Conservation (phyloP, 2,113 vertebrate species). For the Tachycineta bicolor region DNA sequence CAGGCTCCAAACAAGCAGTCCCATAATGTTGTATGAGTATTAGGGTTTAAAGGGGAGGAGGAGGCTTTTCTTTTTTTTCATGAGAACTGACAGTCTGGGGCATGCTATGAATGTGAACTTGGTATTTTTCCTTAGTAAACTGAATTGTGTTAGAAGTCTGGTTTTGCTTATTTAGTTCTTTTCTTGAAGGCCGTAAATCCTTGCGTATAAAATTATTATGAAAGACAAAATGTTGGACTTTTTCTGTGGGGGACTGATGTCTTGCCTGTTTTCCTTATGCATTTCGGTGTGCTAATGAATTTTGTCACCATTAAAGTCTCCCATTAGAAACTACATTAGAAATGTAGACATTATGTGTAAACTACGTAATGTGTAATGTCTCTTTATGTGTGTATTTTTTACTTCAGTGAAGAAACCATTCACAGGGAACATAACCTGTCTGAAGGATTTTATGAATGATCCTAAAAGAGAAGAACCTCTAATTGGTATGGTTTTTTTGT, state of each 20-base stretch:
- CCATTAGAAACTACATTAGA: neutral
- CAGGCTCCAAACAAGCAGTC: neutral
- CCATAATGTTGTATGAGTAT: neutral
- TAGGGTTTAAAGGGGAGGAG: neutral
- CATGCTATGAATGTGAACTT: neutral
- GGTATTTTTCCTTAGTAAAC: neutral
- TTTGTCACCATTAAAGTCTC: neutral
- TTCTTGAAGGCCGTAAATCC: neutral
- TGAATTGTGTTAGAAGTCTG: neutral
- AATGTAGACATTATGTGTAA: neutral
- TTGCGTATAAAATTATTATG: neutral
- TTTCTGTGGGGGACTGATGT: neutral
- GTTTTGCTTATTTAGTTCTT: neutral
- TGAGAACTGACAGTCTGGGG: neutral
- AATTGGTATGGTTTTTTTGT: conserved; percentile 31
- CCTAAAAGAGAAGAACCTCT: conserved; percentile 63
- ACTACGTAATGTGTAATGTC: neutral
- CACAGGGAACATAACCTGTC: neutral
- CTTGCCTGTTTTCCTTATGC: neutral
- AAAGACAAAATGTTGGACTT: neutral
- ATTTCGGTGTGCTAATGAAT: neutral
- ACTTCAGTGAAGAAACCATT: conserved; percentile 15
- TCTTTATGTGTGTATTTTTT: neutral
- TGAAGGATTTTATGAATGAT: conserved; percentile 65
- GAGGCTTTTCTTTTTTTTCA: neutral